Percentiles rank a stretch among this genome's conserved stretches.
phyloP scores from a whole-genome alignment of 1,140 invertebrate species.

The Drosophila mauritiana region DNA sequence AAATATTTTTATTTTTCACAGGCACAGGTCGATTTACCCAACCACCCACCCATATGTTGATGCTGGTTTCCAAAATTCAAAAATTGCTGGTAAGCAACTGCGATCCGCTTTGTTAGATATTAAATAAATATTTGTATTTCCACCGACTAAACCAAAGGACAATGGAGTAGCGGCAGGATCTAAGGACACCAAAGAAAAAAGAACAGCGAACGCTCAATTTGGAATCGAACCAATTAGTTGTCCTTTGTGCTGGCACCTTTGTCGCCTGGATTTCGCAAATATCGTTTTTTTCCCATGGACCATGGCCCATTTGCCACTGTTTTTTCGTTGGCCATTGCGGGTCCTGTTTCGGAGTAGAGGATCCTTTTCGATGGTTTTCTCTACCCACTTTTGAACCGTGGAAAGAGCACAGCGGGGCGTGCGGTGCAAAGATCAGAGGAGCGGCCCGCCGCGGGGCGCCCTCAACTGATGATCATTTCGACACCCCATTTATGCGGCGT shows the following conservation, averaged over 20 bases:
- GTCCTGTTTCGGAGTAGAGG: constrained; percentile 16
- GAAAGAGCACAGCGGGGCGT: constrained; percentile 57
- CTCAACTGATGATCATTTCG: constrained; percentile 72
- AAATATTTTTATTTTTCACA: no score
- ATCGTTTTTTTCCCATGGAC: constrained; percentile 45
- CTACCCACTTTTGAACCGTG: constrained; percentile 2
- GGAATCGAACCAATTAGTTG: constrained; percentile 58
- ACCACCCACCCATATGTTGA: no score
- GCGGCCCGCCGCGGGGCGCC: constrained; percentile 54
- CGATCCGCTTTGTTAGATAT: no score
- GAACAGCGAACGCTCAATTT: constrained; percentile 52
- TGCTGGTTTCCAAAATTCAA: no score
- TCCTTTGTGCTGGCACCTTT: constrained; percentile 48
- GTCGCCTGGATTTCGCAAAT: constrained; percentile 43
- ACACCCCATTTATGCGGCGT: constrained; percentile 67
- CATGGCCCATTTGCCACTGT: constrained; percentile 28
- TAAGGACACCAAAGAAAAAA: constrained; percentile 36
- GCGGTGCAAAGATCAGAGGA: constrained; percentile 56
- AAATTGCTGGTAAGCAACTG: no score
- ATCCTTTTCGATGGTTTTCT: background rate
- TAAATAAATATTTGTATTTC: background rate
- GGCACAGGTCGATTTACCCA: no score
- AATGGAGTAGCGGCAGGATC: constrained; percentile 37
- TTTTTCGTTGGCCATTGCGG: constrained; percentile 22
- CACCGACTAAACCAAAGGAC: constrained; percentile 27